phyloP scores from a whole-genome alignment of 2,797 vertebrate genomes.

The Hipposideros larvatus region DNA sequence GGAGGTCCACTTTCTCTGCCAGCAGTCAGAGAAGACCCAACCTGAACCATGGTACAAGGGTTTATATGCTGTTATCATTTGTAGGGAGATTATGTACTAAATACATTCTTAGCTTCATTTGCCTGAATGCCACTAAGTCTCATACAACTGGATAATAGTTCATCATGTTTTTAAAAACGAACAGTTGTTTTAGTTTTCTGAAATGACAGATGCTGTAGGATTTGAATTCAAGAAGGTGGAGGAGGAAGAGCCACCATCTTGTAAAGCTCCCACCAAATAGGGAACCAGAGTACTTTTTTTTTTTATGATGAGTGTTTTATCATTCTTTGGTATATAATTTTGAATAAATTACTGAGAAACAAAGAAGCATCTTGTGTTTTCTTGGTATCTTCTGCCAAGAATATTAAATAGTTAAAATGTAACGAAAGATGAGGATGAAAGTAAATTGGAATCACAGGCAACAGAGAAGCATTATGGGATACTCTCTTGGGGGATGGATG shows the following conservation, averaged over 20 bases:
- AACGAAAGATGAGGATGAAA: slow-evolving; percentile 29
- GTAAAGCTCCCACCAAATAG: neutral
- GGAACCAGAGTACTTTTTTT: neutral
- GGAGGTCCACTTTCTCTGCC: slow-evolving; percentile 53
- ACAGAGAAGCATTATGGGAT: neutral
- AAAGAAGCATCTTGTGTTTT: slow-evolving; percentile 52
- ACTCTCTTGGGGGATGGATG: neutral
- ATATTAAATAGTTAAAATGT: slow-evolving; percentile 51
- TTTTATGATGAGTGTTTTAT: neutral
- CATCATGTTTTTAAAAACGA: slow-evolving; percentile 85
- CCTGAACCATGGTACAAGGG: slow-evolving; percentile 25
- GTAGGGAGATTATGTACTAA: slow-evolving; percentile 84
- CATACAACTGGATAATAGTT: slow-evolving; percentile 89
- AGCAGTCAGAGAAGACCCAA: slow-evolving; percentile 85
- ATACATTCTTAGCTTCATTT: slow-evolving; percentile 84
- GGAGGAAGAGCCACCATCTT: neutral
- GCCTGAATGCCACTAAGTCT: slow-evolving; percentile 85
- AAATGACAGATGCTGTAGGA: slow-evolving; percentile 54
- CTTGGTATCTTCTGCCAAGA: slow-evolving; percentile 47
- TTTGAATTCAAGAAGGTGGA: slow-evolving; percentile 50
- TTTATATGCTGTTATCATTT: slow-evolving; percentile 62
- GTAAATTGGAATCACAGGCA: slow-evolving; percentile 36
- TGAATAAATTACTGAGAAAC: slow-evolving; percentile 61
- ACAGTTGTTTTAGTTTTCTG: slow-evolving; percentile 78
- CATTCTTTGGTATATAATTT: slow-evolving; percentile 20